These are phyloP conservation scores for Sebastes diploproa DNA, from an alignment of 2,797 vertebrate genomes.

Conservation along the genomic window DNA sequence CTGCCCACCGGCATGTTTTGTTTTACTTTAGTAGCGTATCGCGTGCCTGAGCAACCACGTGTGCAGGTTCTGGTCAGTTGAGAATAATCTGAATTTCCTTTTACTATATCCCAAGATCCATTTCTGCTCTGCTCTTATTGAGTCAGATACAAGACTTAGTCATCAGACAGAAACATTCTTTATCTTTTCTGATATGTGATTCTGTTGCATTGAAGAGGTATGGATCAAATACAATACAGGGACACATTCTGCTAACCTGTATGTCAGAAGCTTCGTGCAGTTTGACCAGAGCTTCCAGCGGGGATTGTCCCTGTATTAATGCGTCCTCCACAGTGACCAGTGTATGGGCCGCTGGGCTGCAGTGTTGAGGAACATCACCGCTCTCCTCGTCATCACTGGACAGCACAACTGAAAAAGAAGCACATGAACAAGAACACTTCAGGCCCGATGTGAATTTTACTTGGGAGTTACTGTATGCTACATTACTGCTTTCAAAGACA, in stretches of 20 bases:
- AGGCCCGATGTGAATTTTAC: neutral
- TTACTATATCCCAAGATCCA: neutral
- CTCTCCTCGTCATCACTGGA: slow-evolving; percentile 93
- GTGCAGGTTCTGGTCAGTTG: no score
- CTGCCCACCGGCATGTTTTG: no score
- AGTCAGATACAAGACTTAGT: neutral
- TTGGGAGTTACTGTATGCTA: neutral
- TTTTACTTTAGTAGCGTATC: no score
- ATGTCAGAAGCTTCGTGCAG: slow-evolving; percentile 4
- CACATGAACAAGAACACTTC: neutral
- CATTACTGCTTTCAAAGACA: neutral
- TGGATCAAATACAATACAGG: neutral
- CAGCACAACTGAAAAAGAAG: slow-evolving; percentile 86
- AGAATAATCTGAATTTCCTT: neutral
- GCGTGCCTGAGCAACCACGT: no score
- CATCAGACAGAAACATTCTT: neutral
- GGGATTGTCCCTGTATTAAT: slow-evolving; percentile 20
- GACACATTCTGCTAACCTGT: slow-evolving; percentile 45
- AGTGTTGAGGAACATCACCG: neutral
- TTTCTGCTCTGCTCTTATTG: neutral
- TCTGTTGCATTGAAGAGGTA: neutral
- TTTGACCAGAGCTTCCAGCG: slow-evolving; percentile 28
- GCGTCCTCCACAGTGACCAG: slow-evolving; percentile 41
- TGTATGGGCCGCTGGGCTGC: neutral
- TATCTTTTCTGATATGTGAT: neutral